Conservation (phyloP, 2,797 vertebrate species). For the Phylloscopus collybita region DNA sequence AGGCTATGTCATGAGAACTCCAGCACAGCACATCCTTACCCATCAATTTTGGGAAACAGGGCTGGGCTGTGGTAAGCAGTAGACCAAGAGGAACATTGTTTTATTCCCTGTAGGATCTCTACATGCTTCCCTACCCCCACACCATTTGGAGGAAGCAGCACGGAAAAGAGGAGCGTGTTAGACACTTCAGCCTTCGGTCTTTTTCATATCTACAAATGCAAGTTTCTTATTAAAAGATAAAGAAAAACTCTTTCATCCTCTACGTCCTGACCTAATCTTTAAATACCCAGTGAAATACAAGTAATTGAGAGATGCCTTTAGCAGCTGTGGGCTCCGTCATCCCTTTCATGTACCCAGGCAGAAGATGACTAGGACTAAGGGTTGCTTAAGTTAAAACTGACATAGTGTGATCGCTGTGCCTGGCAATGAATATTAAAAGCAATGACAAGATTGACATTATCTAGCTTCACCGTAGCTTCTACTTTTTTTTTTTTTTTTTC, state of each 20-base stretch:
- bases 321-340: constrained; percentile 47
- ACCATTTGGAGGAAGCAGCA: not conserved
- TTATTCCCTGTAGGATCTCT: constrained; percentile 38
- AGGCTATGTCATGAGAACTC: constrained; percentile 42
- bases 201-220: constrained; percentile 39
- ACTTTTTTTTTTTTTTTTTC: not conserved
- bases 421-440: constrained; percentile 58
- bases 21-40: constrained; percentile 14
- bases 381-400: constrained; percentile 51
- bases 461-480: not conserved
- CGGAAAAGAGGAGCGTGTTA: not conserved
- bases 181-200: not conserved
- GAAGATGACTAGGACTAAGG: constrained; percentile 34
- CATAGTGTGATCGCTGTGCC: constrained; percentile 14
- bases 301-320: constrained; percentile 40
- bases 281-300: constrained; percentile 62
- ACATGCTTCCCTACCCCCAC: constrained; percentile 11
- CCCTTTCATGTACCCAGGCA: constrained; percentile 46
- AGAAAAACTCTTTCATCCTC: constrained; percentile 55
- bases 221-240: constrained; percentile 65
- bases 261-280: not conserved
- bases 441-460: constrained; percentile 41
- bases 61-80: constrained; percentile 39
- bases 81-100: not conserved
- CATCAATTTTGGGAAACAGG: constrained; percentile 51